Conservation (phyloP, 37 sponge, comb jelly and placozoan genomes). For the Tethya wilhelma region DNA sequence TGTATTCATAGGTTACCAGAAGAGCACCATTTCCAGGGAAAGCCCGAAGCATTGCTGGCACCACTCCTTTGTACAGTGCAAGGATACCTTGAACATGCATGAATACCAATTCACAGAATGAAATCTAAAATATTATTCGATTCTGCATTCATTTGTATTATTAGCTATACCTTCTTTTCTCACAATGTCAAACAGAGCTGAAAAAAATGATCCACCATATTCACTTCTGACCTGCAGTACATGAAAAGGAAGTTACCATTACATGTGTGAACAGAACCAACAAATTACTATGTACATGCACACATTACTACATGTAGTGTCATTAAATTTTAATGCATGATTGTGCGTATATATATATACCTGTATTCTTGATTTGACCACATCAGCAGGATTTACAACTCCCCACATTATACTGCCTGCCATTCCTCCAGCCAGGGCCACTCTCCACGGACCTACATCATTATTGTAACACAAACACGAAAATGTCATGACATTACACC, state of each 20-base stretch:
- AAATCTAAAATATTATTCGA: neutral
- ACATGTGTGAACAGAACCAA: too few relatives aligned
- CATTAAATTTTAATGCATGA: neutral
- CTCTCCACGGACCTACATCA: slow-evolving; percentile 38
- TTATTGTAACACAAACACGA: too few relatives aligned
- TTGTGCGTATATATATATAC: too few relatives aligned
- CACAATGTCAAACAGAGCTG: neutral
- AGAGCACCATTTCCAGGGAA: slow-evolving; percentile 80
- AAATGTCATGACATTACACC: too few relatives aligned
- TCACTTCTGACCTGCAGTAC: slow-evolving; percentile 32
- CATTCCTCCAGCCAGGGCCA: slow-evolving; percentile 63
- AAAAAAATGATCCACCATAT: slow-evolving; percentile 27
- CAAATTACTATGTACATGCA: too few relatives aligned
- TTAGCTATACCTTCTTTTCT: slow-evolving; percentile 57
- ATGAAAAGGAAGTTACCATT: too few relatives aligned
- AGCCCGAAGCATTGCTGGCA: slow-evolving; percentile 49
- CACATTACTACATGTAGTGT: neutral
- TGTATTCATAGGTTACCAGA: slow-evolving; percentile 60
- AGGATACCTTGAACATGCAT: neutral
- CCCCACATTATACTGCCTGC: slow-evolving; percentile 69
- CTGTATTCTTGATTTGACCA: slow-evolving; percentile 70
- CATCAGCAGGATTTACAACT: slow-evolving; percentile 48
- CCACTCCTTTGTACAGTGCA: slow-evolving; percentile 61
- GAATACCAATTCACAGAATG: neutral
- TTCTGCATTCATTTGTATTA: too few relatives aligned